A percentile compares a stretch with the other conserved stretches of the same genome.
Conservation (phyloP, 2,113 vertebrate genomes). For the Corapipo altera region DNA sequence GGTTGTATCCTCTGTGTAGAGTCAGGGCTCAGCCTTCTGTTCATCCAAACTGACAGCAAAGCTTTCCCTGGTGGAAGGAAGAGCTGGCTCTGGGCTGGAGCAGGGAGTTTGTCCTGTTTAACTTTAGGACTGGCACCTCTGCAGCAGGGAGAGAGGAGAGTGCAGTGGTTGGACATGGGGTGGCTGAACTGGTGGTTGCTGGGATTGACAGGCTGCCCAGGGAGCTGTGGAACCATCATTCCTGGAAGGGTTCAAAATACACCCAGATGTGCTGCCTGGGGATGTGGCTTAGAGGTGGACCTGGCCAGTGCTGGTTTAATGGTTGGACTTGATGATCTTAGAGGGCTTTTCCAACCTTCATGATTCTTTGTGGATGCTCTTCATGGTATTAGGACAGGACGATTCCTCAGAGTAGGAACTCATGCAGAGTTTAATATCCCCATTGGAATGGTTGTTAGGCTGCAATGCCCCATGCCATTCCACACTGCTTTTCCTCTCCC, state of each 20-base stretch:
- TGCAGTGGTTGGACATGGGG: neutral
- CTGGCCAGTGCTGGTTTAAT: neutral
- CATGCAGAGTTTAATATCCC: neutral
- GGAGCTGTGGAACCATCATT: neutral
- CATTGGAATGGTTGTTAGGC: neutral
- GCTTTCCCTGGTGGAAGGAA: neutral
- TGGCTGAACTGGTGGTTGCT: neutral
- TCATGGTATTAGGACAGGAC: no score
- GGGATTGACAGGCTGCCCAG: neutral
- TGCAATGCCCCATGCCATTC: neutral
- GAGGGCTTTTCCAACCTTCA: neutral
- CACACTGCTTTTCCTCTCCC: neutral
- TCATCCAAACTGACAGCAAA: neutral
- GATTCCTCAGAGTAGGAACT: neutral
- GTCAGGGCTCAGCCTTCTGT: neutral
- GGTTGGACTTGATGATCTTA: neutral
- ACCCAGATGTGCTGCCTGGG: neutral
- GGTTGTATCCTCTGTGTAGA: rapidly evolving
- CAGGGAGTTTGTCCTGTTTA: neutral
- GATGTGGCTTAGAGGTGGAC: neutral
- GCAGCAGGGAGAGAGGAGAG: neutral
- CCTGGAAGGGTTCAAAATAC: neutral
- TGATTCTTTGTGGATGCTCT: neutral
- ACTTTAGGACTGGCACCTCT: neutral
- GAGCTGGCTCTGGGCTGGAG: neutral